Evolutionary conservation across 2,113 vertebrate species (phyloP), one percentile per base, ranked within the genome.

Genomic region (Falcunculus frontatus): DNA sequence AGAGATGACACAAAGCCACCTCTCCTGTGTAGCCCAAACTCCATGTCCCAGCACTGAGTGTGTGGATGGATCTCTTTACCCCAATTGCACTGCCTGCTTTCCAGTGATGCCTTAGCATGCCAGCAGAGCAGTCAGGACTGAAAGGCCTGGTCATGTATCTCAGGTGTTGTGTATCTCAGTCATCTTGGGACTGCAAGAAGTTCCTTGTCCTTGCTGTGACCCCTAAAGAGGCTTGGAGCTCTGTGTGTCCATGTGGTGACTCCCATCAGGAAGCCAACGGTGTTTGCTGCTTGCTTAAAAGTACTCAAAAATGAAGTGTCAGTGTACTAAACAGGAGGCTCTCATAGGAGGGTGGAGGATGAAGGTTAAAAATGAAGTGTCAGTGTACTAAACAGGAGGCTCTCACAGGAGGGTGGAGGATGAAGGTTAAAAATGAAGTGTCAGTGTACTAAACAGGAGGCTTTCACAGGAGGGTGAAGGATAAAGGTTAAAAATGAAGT

Each of bases 41-140:
- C 55, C 16, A 2, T 8, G 21, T 46, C 50, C 1, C 0, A 20
- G 27, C 21, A 1, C 6, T 10, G 32, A n/a, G 60, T 8, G 74
- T n/a, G 3, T 6, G 5, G 29, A 26, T 8, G 8, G 19, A 13
- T 11, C 42, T 67, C 18, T 62, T n/a, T 5, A 16, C 10, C 57
- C 33, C 7, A 1, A 9, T 3, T 6, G 1, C 2, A 4, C 12
- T 12, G 12, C 8, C 7, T n/a, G 5, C 57, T 50, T 50, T n/a
- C 33, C 59, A 74, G 6, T 2, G 39, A 5, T 46, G 26, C 35
- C 32, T 35, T 8, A 9, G 29, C 21, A 13, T 25, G 26, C 64
- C 78, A 82, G 63, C 32, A 72, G 57, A 22, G 27, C 49, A 63
- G 39, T 12, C 46, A 27, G 23, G 41, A 35, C 64, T 35, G 67